These are phyloP conservation scores for Abscondita cerata DNA, from an alignment of 2,888 invertebrate species.

Conservation along the genomic window DNA sequence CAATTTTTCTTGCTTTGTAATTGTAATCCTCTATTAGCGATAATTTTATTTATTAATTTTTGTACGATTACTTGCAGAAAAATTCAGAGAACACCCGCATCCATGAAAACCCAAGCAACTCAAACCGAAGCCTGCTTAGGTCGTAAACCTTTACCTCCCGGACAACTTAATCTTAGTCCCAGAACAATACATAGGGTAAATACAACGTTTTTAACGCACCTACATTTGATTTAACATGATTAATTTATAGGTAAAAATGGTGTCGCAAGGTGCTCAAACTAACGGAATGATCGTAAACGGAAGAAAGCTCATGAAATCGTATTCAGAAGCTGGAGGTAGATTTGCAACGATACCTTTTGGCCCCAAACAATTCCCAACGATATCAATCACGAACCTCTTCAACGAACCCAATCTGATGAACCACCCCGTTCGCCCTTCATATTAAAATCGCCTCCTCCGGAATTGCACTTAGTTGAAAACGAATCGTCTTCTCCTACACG, in stretches of 20 bases:
- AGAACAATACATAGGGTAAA: constrained; percentile 83
- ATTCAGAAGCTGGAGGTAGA: constrained; percentile 76
- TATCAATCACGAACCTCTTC: constrained; percentile 76
- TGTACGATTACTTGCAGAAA: constrained; percentile 68
- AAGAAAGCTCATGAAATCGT: constrained; percentile 83
- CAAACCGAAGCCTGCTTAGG: constrained; percentile 83
- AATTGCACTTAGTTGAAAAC: constrained; percentile 53
- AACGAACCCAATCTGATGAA: constrained; percentile 86
- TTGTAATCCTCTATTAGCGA: too few relatives aligned
- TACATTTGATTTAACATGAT: background rate
- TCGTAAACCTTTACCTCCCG: constrained; percentile 74
- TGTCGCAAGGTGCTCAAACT: constrained; percentile 89
- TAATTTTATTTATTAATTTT: too few relatives aligned
- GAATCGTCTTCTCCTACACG: constrained; percentile 54
- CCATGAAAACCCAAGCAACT: constrained; percentile 93
- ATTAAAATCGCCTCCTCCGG: constrained; percentile 62
- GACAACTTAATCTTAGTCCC: constrained; percentile 78
- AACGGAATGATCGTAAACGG: constrained; percentile 76
- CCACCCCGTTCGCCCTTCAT: constrained; percentile 79
- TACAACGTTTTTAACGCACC: constrained; percentile 28
- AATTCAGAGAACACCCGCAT: constrained; percentile 80
- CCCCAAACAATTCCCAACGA: constrained; percentile 45
- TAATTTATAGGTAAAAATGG: constrained; percentile 75
- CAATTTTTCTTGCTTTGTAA: too few relatives aligned
- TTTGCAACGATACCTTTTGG: constrained; percentile 55